Base-by-base conservation (phyloP, 2,113 vertebrate genomes). In the Coracopsis vasa region DNA sequence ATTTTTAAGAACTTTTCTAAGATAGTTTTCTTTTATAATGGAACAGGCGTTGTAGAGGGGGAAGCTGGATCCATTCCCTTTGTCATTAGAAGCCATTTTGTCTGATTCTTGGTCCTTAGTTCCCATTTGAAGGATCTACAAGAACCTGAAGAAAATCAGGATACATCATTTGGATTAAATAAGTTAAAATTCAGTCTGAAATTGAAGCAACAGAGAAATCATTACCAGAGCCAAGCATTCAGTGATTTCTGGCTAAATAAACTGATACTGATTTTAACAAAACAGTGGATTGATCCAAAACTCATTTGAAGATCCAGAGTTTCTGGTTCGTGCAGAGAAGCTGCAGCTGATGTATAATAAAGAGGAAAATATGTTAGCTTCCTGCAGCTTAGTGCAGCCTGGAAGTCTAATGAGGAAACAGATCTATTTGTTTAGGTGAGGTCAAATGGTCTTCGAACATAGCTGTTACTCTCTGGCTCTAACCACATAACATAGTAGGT, bases 361-460 rank as follows among this genome's bases (percentile, higher is more conserved):
- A 73, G 47, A 93, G 33, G 5, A 60, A 93, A 61, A 65, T 47
- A 45, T 9, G 17, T 80, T 74, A 16, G 44, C 54, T 90, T 94
- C 72, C 75, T 94, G 67, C 50, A 80, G 67, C 88, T 86, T 80
- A 66, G 21, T 58, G 50, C 60, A 65, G 54, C 39, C 47, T 78
- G 65, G 75, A 64, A 90, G 27, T 35, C 27, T 86, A 92, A 92
- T 50, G 71, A 90, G 45, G 67, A 66, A 69, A 51, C 69, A 94
- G 60, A 84, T 95, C 72, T 90, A 80, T 83, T 90, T 96, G 48
- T 86, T 86, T 92, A 80, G 65, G 60, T 72, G 54, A 83, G 90
- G 72, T 94, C 82, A 90, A 74, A 73, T 1, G 2, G 29, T 60
- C 45, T 74, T 88, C 47, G 67, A 80, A 47, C 51, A 64, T 44